phyloP scores from a whole-genome alignment of 2,797 vertebrate species.

The Xenops minutus region DNA sequence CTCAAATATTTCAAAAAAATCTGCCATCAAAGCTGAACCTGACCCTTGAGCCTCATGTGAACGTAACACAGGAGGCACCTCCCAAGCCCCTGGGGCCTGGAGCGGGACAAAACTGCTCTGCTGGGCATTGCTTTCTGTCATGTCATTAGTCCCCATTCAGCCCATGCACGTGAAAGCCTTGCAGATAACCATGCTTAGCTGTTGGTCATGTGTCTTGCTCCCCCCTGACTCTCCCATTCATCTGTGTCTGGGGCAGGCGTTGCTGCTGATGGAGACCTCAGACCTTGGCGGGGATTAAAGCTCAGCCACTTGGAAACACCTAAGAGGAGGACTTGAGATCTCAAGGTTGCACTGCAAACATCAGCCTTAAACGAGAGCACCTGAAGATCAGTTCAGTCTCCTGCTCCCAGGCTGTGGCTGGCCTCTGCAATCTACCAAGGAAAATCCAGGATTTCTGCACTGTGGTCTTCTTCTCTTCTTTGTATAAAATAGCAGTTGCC shows the following conservation, averaged over 20 bases:
- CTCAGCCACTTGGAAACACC: slow-evolving; percentile 52
- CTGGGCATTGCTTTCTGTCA: neutral
- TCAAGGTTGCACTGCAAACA: slow-evolving; percentile 22
- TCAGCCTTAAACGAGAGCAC: neutral
- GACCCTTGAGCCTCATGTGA: neutral
- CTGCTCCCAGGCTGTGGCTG: slow-evolving; percentile 42
- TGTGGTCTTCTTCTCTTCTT: slow-evolving; percentile 40
- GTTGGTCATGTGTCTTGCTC: neutral
- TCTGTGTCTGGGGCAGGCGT: slow-evolving; percentile 46
- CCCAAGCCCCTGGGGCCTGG: accelerated
- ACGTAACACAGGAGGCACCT: accelerated
- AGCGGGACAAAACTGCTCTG: neutral
- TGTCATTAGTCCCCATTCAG: neutral
- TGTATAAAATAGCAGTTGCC: slow-evolving; percentile 65
- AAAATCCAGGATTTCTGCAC: slow-evolving; percentile 47
- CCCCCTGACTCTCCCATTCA: neutral
- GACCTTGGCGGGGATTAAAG: slow-evolving; percentile 47
- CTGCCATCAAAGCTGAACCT: neutral
- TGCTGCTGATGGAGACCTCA: slow-evolving; percentile 54
- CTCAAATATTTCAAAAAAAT: neutral
- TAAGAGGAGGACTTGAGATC: slow-evolving; percentile 43
- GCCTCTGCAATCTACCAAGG: slow-evolving; percentile 46
- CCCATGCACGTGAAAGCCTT: neutral
- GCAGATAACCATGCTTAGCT: accelerated
- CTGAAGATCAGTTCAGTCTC: slow-evolving; percentile 46